Conservation (phyloP, 2,888 invertebrate species). For the Stenurella melanura region DNA sequence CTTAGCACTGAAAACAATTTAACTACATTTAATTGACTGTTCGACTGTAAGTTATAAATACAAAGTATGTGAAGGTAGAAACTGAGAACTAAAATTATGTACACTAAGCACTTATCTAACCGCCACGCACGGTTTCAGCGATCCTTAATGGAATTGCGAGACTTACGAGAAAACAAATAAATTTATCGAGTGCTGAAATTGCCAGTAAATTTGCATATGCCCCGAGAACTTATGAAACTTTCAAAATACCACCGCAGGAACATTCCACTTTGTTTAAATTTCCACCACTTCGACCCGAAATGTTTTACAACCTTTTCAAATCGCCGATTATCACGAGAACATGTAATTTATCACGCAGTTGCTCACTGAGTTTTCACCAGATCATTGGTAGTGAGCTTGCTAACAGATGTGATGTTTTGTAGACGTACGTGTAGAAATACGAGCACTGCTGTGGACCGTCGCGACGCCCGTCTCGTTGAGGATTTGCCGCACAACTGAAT, state of each 20-base stretch:
- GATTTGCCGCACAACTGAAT: constrained; percentile 58
- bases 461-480: constrained; percentile 40
- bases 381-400: constrained; percentile 10
- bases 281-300: not conserved
- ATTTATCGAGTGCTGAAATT: constrained; percentile 17
- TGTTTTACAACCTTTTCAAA: not conserved
- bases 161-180: not conserved
- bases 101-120: constrained; percentile 39
- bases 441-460: constrained; percentile 12
- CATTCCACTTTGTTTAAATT: constrained; percentile 32
- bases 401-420: not conserved
- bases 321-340: not conserved
- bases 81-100: constrained; percentile 44
- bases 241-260: constrained; percentile 28
- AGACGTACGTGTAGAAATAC: constrained; percentile 26
- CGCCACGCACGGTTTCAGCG: not conserved
- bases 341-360: not conserved
- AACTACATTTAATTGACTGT: constrained; percentile 61
- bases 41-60: constrained; percentile 55
- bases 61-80: constrained; percentile 59
- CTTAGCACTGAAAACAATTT: constrained; percentile 53
- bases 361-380: not conserved
- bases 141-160: not conserved
- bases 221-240: constrained; percentile 19
- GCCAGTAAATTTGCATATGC: constrained; percentile 22